Conservation (phyloP, 2,888 invertebrate species). For the Ophonus ardosiacus region DNA sequence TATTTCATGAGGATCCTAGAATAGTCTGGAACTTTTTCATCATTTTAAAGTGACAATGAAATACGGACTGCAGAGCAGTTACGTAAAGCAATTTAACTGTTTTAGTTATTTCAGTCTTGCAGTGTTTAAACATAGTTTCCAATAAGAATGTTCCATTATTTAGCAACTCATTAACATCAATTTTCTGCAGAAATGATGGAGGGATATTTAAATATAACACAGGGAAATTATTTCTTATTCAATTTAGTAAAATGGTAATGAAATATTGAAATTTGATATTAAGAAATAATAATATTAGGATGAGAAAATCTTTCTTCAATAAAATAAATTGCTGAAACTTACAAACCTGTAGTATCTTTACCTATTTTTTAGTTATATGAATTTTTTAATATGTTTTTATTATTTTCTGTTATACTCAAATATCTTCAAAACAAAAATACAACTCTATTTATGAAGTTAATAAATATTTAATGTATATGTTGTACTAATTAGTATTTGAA, state of each 20-base stretch:
- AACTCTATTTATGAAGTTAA: too few species aligned
- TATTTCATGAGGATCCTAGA: not conserved
- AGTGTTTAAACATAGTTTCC: not conserved
- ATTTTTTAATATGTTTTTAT: too few species aligned
- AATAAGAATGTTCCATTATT: not conserved
- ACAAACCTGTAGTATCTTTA: too few species aligned
- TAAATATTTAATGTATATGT: too few species aligned
- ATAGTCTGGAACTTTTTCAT: not conserved
- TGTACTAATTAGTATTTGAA: too few species aligned
- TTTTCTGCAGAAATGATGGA: not conserved
- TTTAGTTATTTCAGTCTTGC: not conserved
- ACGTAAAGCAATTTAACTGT: not conserved
- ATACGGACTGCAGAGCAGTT: not conserved
- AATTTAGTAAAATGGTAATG: not conserved
- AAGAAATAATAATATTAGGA: too few species aligned
- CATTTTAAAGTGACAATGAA: not conserved
- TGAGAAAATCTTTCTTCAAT: too few species aligned
- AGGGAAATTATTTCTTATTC: not conserved
- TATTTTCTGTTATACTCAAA: too few species aligned
- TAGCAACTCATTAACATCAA: not conserved
- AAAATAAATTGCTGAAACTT: too few species aligned
- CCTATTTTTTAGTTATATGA: too few species aligned
- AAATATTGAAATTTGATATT: too few species aligned
- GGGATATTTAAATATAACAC: not conserved
- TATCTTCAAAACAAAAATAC: too few species aligned